Base-by-base conservation (phyloP, 2,113 vertebrate genomes). In the Paramormyrops kingsleyae region DNA sequence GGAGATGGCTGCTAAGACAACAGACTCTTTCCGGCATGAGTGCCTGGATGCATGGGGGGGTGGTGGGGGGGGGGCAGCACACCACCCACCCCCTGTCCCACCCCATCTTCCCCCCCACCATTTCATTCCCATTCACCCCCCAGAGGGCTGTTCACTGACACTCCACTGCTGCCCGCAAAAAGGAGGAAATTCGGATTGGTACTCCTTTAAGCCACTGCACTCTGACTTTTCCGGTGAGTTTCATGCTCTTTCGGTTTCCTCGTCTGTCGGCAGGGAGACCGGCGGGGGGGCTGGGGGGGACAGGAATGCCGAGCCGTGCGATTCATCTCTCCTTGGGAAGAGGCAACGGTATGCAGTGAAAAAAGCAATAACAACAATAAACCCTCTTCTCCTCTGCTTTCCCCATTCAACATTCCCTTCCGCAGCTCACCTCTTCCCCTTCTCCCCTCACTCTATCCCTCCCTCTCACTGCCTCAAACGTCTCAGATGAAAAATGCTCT, bases 191-290 rank as follows among this genome's bases (percentile, higher is more conserved):
- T 74, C 70, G 86, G 52, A 87, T 49, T 39, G 87, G 47, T 83
- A 90, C 52, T 83, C n/a, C n/a, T 88, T 90, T 56, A 77, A 90
- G 66, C 39, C 87, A 46, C 39, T 83, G 19, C n/a, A 70, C 87
- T 91, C 77, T 44, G 90, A 88, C 85, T 89, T 89, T 90, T 80
- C 70, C 66, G 86, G 85, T 62, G 44, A 62, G 31, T 89, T 52
- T 87, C 88, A 89, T 50, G n/a, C 27, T 83, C 53, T 50, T 84
- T 89, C 42, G 21, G 62, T 89, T 66, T 59, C 86, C n/a, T 83
- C 31, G 27, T 53, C 74, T 83, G 52, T 35, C 12, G 39, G 87
- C 27, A 80, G 39, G 49, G 53, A 88, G 52, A 90, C 35, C n/a
- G 46, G 86, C 0, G 13, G 47, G n/a, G 49, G 47, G 27, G 17